Evolutionary conservation across 2,797 vertebrate genomes (phyloP).

Genomic region (Heteromormyrus szaboi): DNA sequence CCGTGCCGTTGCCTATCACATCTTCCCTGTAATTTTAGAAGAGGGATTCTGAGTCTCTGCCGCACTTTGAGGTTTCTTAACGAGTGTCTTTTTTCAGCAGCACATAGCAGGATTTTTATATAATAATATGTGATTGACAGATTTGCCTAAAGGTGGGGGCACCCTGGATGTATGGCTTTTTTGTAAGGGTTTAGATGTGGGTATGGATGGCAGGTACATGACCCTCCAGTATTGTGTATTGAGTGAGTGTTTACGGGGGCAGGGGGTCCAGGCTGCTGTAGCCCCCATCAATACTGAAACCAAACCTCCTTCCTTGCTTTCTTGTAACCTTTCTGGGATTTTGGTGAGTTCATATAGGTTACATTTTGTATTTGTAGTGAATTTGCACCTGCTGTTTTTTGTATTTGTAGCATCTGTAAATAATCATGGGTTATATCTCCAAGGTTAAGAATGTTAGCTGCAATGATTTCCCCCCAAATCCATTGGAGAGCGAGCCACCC

Average conservation of each 20-base stretch:
- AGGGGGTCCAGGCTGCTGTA: neutral
- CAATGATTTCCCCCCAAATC: neutral
- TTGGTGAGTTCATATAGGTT: neutral
- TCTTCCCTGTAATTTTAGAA: neutral
- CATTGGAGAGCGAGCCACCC: neutral
- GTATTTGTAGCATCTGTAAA: neutral
- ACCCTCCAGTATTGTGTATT: neutral
- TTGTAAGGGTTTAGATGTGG: neutral
- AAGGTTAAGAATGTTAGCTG: neutral
- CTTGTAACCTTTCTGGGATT: neutral
- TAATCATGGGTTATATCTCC: neutral
- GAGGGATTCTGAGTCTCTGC: too few relatives aligned
- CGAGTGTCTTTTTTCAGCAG: neutral
- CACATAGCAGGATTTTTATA: neutral
- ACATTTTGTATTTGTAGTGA: neutral
- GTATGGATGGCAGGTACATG: neutral
- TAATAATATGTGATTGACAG: neutral
- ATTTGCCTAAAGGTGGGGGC: neutral
- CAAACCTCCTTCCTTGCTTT: neutral
- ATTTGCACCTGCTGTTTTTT: neutral
- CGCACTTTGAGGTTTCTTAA: neutral
- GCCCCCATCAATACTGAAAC: neutral
- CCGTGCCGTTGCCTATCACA: neutral
- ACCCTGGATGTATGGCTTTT: neutral
- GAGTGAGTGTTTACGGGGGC: neutral